Base-by-base conservation (phyloP, 1,140 invertebrate genomes). In the Bombus terrestris region DNA sequence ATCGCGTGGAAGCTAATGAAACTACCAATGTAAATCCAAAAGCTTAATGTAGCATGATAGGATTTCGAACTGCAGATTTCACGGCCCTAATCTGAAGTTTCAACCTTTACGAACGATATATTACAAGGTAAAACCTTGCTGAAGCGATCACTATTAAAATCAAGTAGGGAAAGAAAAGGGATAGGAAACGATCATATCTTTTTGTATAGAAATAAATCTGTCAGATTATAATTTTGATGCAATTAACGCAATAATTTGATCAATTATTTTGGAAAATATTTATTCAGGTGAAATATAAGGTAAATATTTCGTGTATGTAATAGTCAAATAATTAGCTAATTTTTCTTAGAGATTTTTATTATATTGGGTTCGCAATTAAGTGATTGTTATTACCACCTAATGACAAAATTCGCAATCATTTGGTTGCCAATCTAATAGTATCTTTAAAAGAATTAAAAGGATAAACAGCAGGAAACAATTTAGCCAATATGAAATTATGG, bases 1-100 rank as follows among this genome's bases (percentile, higher is more conserved):
- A 84, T 84, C 53, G 75, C 3, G 75, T 4, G 41, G 37, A 71
- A 57, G 47, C 15, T 57, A 79, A 28, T 43, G 37, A 79, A 79
- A 84, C n/a, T 57, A 10, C 39, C 39, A 79, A 84, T 84, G 47
- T 39, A 71, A 75, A 82, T 64, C 9, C 47, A 12, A 57, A 79
- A 66, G 71, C 71, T 66, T 43, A 59, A 73, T 47, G 41, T 39
- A 66, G 25, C 39, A 39, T 3, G n/a, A 22, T 10, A 10, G 76
- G 37, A 41, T 28, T 41, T 78, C 10, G 3, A 32, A 73, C 71
- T 73, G 15, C n/a, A 32, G 41, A 73, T 73, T 73, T 73, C 15
- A 43, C 22, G 5, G 28, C 6, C 4, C 41, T 13, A 6, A 43
- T 53, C 4, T 41, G 5, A 12, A 72, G 39, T 37, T n/a, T 13